Evolutionary conservation across 2,888 invertebrate species (phyloP).

Genomic region (Pyralis farinalis): DNA sequence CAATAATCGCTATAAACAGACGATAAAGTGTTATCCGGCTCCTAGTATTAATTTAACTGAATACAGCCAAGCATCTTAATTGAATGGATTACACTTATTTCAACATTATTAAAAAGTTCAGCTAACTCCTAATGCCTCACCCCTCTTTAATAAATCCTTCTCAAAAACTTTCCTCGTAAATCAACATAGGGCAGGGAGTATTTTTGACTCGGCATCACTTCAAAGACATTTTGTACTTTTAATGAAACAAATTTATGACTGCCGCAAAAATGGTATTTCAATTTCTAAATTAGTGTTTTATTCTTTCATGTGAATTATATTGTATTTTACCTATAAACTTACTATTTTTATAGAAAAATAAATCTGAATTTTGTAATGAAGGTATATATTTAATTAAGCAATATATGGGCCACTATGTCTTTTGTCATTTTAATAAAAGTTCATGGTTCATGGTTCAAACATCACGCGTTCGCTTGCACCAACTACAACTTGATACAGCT

Average conservation of each 20-base stretch:
- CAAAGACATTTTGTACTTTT: not conserved
- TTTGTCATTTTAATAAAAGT: no score
- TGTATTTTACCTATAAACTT: no score
- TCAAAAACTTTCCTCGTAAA: slow-evolving; percentile 5
- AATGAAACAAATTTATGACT: not conserved
- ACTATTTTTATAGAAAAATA: no score
- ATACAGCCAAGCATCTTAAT: not conserved
- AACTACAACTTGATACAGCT: no score
- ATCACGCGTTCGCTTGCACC: no score
- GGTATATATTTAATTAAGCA: no score
- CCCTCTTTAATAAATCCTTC: slow-evolving; percentile 3
- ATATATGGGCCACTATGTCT: no score
- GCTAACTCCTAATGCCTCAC: not conserved
- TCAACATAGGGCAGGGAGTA: slow-evolving; percentile 1
- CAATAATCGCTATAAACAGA: not conserved
- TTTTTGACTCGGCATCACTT: not conserved
- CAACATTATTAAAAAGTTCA: slow-evolving; percentile 2
- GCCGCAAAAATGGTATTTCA: not conserved
- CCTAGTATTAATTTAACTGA: not conserved
- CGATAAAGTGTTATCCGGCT: not conserved
- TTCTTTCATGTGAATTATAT: not conserved
- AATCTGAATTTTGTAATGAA: no score
- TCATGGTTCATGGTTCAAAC: no score
- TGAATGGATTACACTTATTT: slow-evolving; percentile 4
- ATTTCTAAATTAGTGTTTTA: not conserved